phyloP scores from a whole-genome alignment of 2,113 vertebrate species.

The Cheirogaleus medius region DNA sequence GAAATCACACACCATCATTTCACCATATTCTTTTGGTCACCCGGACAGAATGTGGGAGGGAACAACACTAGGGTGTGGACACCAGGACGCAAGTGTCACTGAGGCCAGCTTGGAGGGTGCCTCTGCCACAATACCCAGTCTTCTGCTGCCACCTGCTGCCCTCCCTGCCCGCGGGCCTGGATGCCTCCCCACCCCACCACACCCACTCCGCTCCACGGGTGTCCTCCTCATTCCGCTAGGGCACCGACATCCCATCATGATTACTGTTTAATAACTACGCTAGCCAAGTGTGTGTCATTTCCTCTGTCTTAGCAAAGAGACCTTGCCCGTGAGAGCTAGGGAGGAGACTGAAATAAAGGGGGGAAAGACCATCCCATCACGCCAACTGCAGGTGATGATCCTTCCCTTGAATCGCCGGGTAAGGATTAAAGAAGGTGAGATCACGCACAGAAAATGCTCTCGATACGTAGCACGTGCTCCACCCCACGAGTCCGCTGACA shows the following conservation, averaged over 20 bases:
- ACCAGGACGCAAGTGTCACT: background rate
- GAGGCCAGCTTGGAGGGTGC: background rate
- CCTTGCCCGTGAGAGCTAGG: background rate
- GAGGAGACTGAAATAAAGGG: background rate
- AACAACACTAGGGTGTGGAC: no score
- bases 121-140: no score
- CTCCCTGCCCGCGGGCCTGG: no score
- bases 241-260: background rate
- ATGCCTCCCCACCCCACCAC: background rate
- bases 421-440: background rate
- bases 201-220: background rate
- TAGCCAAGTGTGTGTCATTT: background rate
- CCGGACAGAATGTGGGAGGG: background rate
- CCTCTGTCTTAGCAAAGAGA: background rate
- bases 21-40: background rate
- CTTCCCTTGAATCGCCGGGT: background rate
- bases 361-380: background rate
- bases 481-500: no score
- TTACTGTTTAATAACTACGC: background rate
- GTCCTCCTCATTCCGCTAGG: background rate
- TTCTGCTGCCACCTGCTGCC: accelerated
- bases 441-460: background rate
- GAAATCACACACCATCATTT: background rate
- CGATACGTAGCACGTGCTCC: background rate
- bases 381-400: background rate